Evolutionary conservation across 2,797 vertebrate genomes (phyloP).

Genomic region (Pteropus rufus): DNA sequence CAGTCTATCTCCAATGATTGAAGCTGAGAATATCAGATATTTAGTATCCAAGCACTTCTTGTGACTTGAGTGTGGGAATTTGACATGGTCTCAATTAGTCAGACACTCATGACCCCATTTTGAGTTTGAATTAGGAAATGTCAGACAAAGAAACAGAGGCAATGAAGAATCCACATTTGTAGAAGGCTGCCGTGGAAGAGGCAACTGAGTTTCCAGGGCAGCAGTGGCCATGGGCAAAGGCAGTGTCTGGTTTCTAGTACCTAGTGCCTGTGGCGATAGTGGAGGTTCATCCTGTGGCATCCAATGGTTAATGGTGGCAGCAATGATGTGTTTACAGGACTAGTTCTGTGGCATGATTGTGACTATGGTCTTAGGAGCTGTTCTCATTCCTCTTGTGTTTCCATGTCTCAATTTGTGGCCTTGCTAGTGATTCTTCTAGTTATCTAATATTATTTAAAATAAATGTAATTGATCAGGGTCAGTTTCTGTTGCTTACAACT

Average conservation of each 20-base stretch:
- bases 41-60: neutral
- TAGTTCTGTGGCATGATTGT: neutral
- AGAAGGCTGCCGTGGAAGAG: neutral
- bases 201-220: neutral
- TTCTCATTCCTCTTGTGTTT: neutral
- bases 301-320: neutral
- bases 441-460: neutral
- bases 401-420: neutral
- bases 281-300: neutral
- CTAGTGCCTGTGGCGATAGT: neutral
- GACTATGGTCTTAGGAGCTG: neutral
- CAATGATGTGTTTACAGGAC: neutral
- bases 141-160: neutral
- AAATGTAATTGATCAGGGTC: neutral
- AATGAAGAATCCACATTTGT: neutral
- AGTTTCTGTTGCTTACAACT: neutral
- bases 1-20: neutral
- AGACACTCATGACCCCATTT: neutral
- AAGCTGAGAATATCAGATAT: neutral
- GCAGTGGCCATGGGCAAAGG: neutral
- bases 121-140: neutral
- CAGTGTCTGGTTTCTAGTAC: neutral
- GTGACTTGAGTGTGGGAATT: fast-evolving
- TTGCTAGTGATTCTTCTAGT: neutral
- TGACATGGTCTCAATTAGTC: neutral